These are phyloP conservation scores for Sus scrofa DNA, from an alignment of 2,113 vertebrate species.

Conservation along the genomic window DNA sequence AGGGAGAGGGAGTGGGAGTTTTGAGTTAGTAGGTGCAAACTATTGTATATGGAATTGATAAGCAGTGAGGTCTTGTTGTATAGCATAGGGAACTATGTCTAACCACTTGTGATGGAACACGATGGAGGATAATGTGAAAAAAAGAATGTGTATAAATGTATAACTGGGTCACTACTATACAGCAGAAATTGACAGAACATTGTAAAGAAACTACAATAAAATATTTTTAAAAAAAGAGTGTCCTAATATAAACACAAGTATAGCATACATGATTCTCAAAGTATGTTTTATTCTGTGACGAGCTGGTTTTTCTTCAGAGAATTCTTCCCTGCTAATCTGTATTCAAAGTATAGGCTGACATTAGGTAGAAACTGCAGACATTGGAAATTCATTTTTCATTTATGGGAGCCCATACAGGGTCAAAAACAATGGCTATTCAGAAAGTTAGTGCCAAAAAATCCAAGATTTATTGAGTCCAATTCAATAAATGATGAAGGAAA, in stretches of 20 bases:
- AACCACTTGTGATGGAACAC: no score
- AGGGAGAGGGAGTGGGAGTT: no score
- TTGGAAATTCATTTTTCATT: constrained; percentile 36
- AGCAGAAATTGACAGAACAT: no score
- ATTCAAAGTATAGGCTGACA: constrained; percentile 9
- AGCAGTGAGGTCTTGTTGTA: no score
- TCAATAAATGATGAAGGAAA: background rate
- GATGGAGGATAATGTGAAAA: no score
- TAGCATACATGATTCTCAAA: constrained; percentile 14
- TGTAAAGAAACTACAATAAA: no score
- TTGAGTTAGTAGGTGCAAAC: no score
- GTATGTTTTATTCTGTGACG: background rate
- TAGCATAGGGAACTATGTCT: no score
- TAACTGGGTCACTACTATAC: no score
- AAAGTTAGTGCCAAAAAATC: background rate
- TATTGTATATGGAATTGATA: no score
- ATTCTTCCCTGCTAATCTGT: constrained; percentile 33
- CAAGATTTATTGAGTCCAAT: constrained; percentile 15
- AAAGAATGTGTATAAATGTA: no score
- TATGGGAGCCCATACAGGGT: background rate
- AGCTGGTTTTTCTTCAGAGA: background rate
- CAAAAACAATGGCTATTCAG: constrained; percentile 35
- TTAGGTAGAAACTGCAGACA: background rate
- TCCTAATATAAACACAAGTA: background rate
- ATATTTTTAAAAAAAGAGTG: no score